These are phyloP conservation scores for Helobdella robusta DNA, from an alignment of 2,888 invertebrate species.

Conservation along the genomic window DNA sequence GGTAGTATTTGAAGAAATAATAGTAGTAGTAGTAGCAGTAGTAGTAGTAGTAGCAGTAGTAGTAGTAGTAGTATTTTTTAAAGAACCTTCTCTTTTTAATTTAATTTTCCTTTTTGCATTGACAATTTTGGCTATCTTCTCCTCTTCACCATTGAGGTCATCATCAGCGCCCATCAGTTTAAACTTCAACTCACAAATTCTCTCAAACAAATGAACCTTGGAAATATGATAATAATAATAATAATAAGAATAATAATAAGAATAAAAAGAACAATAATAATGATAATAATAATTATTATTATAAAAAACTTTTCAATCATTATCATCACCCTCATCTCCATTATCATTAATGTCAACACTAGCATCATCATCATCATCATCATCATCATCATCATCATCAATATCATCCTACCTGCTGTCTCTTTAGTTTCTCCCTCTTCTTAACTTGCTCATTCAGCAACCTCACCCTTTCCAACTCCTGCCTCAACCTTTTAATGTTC, in stretches of 20 bases:
- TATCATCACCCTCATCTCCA: neutral
- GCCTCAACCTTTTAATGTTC: constrained; percentile 64
- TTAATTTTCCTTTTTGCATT: too few relatives aligned
- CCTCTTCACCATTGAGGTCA: too few relatives aligned
- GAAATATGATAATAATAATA: too few relatives aligned
- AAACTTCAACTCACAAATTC: too few relatives aligned
- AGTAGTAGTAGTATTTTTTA: neutral
- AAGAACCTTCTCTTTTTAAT: neutral
- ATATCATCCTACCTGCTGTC: neutral
- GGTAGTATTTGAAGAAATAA: constrained; percentile 8
- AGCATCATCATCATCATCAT: constrained; percentile 8
- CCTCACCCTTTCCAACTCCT: constrained; percentile 82
- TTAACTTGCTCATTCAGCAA: constrained; percentile 85
- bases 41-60: constrained; percentile 15
- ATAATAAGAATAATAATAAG: too few relatives aligned
- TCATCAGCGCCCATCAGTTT: too few relatives aligned
- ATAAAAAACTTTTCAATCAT: too few relatives aligned
- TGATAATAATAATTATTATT: too few relatives aligned
- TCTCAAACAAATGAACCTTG: too few relatives aligned
- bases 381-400: neutral
- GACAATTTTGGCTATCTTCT: too few relatives aligned
- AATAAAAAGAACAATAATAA: too few relatives aligned
- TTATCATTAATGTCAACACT: neutral
- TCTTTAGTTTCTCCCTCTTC: constrained; percentile 56
- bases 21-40: constrained; percentile 13